A percentile compares a stretch with the other conserved stretches of the same genome.
Evolutionary conservation across 2,888 invertebrate genomes (phyloP).

Genomic region (Scaptodrosophila latifasciaeformis): DNA sequence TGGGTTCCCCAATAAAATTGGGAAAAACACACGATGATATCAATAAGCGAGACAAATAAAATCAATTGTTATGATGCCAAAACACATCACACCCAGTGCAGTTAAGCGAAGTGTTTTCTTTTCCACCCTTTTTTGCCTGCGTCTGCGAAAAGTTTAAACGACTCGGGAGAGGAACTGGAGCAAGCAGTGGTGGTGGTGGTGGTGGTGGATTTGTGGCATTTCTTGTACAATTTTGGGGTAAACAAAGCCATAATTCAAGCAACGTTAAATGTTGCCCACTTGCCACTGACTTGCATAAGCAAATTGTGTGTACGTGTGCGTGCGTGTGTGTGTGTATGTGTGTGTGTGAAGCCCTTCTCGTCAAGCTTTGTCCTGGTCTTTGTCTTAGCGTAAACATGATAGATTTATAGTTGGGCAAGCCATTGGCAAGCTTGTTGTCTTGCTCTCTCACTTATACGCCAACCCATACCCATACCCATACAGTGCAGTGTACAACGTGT

Average conservation of each 20-base stretch:
- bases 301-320: slow-evolving; percentile 55
- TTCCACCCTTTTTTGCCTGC: slow-evolving; percentile 31
- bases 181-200: background rate
- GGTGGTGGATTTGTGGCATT: slow-evolving; percentile 12
- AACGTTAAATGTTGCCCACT: slow-evolving; percentile 49
- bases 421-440: slow-evolving; percentile 8
- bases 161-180: slow-evolving; percentile 10
- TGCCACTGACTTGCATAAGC: slow-evolving; percentile 54
- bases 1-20: slow-evolving; percentile 31
- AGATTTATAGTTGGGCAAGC: slow-evolving; percentile 55
- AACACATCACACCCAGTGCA: slow-evolving; percentile 44
- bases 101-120: background rate
- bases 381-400: slow-evolving; percentile 55
- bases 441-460: too few species aligned
- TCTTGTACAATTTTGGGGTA: slow-evolving; percentile 58
- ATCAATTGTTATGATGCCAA: slow-evolving; percentile 66
- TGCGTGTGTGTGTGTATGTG: slow-evolving; percentile 25
- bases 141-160: slow-evolving; percentile 38
- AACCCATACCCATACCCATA: slow-evolving; percentile 17
- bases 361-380: slow-evolving; percentile 31
- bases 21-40: slow-evolving; percentile 50
- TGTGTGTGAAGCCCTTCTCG: slow-evolving; percentile 38
- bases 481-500: slow-evolving; percentile 52
- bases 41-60: slow-evolving; percentile 59
- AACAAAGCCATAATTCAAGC: slow-evolving; percentile 69